These are phyloP conservation scores for Halictus quadricinctus DNA, from an alignment of 2,888 invertebrate genomes.

Conservation along the genomic window DNA sequence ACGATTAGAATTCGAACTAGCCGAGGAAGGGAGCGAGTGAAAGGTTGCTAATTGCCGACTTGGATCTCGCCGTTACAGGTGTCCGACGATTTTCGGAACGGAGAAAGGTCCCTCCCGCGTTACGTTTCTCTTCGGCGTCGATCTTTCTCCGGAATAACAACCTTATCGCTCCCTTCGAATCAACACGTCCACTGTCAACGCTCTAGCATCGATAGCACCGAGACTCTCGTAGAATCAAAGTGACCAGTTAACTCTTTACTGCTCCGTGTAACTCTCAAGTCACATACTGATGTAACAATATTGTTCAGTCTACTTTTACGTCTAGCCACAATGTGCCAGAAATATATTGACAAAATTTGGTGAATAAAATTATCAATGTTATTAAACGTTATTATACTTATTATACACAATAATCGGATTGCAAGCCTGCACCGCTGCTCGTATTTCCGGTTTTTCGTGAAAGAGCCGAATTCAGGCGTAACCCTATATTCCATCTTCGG, in stretches of 20 bases:
- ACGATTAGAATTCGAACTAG: not conserved
- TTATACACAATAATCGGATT: not conserved
- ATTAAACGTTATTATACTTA: no score
- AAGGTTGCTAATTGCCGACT: not conserved
- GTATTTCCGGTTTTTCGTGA: not conserved
- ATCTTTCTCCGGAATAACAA: not conserved
- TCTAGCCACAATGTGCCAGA: no score
- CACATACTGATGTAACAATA: no score
- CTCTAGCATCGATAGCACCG: not conserved
- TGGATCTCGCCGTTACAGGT: not conserved
- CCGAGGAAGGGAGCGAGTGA: not conserved
- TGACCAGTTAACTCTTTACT: no score
- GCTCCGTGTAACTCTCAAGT: no score
- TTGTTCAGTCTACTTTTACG: no score
- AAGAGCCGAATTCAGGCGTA: not conserved
- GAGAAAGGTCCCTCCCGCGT: not conserved
- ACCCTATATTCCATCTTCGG: no score
- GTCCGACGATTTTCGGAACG: not conserved
- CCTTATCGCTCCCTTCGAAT: not conserved
- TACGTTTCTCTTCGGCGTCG: not conserved
- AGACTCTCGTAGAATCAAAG: no score
- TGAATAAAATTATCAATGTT: no score
- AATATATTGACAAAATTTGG: no score
- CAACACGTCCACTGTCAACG: not conserved
- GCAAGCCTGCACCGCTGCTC: not conserved